A percentile compares a stretch with the other conserved stretches of the same genome.
phyloP scores from a whole-genome alignment of 2,797 vertebrate species.

The Potorous gilbertii region DNA sequence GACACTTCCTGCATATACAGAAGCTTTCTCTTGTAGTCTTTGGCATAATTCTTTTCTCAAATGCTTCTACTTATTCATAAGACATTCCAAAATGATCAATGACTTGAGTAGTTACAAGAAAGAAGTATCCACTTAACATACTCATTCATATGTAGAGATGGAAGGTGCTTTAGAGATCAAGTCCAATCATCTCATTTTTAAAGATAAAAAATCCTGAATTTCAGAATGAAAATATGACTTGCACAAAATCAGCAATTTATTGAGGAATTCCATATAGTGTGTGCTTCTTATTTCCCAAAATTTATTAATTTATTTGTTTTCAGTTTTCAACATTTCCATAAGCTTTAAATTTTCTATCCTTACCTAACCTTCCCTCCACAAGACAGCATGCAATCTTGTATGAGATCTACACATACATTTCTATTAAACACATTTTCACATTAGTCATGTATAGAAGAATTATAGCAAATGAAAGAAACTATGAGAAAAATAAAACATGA shows the following conservation, averaged over 20 bases:
- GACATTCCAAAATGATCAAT: not conserved
- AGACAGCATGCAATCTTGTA: too few relatives aligned
- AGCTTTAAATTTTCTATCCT: too few relatives aligned
- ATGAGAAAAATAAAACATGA: too few relatives aligned
- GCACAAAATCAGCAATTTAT: not conserved
- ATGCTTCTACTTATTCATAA: not conserved
- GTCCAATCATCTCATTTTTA: not conserved
- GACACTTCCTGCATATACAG: too few relatives aligned
- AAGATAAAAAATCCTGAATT: not conserved
- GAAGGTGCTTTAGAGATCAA: not conserved
- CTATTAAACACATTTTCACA: too few relatives aligned
- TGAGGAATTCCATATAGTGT: not conserved
- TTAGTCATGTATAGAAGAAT: too few relatives aligned
- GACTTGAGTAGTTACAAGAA: not conserved
- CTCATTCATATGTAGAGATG: not conserved
- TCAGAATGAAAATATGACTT: not conserved
- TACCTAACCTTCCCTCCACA: too few relatives aligned
- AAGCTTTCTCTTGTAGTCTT: not conserved
- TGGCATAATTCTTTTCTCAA: not conserved
- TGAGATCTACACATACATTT: too few relatives aligned
- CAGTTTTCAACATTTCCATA: too few relatives aligned
- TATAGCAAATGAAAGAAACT: too few relatives aligned
- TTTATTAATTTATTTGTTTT: too few relatives aligned
- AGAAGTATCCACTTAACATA: not conserved
- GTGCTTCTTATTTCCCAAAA: too few relatives aligned